Conservation (phyloP, 2,113 vertebrate species). For the Varanus salvator region DNA sequence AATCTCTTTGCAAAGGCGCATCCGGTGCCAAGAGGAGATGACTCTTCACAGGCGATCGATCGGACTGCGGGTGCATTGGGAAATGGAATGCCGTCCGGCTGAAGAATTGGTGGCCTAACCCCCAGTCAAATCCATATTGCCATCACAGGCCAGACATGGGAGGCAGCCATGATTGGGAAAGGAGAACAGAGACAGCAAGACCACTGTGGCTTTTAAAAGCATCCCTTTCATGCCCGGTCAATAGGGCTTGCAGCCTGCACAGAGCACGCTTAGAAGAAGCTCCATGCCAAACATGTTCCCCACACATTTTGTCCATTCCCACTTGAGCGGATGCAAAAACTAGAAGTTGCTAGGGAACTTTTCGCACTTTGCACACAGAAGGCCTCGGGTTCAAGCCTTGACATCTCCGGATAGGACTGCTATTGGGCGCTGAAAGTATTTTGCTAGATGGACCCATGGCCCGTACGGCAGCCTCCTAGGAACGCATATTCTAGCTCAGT, state of each 20-base stretch:
- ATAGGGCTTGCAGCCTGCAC: conserved; percentile 58
- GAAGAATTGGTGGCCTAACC: conserved; percentile 21
- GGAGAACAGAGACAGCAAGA: conserved; percentile 29
- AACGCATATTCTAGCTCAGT: not conserved
- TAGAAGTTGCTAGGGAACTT: too few species aligned
- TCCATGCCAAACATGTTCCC: conserved; percentile 32
- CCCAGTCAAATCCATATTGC: conserved; percentile 23
- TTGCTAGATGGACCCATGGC: not conserved
- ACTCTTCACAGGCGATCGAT: conserved; percentile 11
- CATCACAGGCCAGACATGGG: not conserved
- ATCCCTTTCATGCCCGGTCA: conserved; percentile 54
- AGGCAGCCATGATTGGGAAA: not conserved
- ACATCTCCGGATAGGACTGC: not conserved
- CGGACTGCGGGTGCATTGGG: not conserved
- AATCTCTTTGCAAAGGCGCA: not conserved
- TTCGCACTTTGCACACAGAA: too few species aligned
- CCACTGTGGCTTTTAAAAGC: conserved; percentile 20
- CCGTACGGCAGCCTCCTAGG: not conserved
- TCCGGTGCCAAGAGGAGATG: not conserved
- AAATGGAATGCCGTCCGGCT: not conserved
- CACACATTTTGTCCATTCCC: too few species aligned
- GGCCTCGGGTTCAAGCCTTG: too few species aligned
- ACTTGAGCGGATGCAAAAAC: too few species aligned
- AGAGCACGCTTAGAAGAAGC: conserved; percentile 62
- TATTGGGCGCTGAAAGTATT: not conserved